phyloP scores from a whole-genome alignment of 2,113 vertebrate species.

The Pedetes capensis region DNA sequence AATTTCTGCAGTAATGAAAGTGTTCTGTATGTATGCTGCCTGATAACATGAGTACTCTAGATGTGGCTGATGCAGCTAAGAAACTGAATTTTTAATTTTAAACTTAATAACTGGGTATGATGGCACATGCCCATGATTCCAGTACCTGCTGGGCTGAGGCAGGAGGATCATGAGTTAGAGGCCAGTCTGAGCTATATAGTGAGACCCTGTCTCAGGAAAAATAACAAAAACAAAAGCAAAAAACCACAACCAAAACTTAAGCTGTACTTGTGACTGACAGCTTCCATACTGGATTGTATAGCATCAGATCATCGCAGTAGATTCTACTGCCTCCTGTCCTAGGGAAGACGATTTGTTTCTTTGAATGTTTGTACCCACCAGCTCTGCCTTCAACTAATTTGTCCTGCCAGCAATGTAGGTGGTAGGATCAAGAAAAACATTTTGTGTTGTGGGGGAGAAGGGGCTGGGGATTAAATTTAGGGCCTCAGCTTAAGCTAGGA shows the following conservation, averaged over 20 bases:
- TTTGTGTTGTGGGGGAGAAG: no score
- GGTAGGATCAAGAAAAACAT: not conserved
- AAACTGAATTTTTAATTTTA: not conserved
- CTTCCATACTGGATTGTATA: not conserved
- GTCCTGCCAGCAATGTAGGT: not conserved
- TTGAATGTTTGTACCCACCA: not conserved
- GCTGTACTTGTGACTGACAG: not conserved
- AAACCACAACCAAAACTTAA: not conserved
- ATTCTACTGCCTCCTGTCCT: not conserved
- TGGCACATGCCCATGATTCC: no score
- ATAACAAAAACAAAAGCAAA: not conserved
- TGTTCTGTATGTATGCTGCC: not conserved
- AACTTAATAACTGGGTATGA: not conserved
- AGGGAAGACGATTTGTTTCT: not conserved
- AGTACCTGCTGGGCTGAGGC: no score
- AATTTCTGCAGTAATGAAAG: not conserved
- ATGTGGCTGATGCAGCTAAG: not conserved
- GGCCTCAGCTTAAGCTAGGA: not conserved
- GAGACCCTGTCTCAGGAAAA: not conserved
- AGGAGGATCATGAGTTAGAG: not conserved
- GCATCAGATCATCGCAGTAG: not conserved
- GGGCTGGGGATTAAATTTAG: not conserved
- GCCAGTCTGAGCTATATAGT: not conserved
- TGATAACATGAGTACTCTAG: not conserved
- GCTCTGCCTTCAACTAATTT: not conserved